phyloP scores from a whole-genome alignment of 2,113 vertebrate genomes.

The Trachemys scripta region DNA sequence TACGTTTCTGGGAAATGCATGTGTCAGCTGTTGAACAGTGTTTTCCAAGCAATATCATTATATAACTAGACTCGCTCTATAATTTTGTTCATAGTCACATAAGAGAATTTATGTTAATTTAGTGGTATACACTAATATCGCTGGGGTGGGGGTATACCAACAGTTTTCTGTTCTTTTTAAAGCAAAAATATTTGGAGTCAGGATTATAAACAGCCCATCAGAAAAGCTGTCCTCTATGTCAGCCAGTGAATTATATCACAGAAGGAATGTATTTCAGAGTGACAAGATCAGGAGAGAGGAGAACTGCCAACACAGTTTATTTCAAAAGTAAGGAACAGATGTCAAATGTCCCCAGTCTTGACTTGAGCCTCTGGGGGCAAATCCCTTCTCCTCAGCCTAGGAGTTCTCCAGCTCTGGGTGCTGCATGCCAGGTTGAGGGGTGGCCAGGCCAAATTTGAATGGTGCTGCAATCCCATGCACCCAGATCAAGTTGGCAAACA shows the following conservation, averaged over 20 bases:
- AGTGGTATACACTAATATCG: not conserved
- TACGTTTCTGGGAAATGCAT: slow-evolving; percentile 45
- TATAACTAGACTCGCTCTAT: slow-evolving; percentile 2
- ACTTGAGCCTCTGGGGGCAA: not conserved
- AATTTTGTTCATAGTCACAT: slow-evolving; percentile 20
- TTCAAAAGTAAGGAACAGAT: not conserved
- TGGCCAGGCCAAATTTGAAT: not conserved
- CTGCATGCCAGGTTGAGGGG: not conserved
- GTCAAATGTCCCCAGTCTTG: not conserved
- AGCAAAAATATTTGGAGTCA: slow-evolving; percentile 24
- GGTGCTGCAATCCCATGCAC: not conserved
- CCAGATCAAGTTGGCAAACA: not conserved
- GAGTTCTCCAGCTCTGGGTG: not conserved
- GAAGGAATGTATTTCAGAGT: slow-evolving; percentile 22
- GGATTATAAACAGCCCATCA: slow-evolving; percentile 13
- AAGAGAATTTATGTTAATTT: slow-evolving; percentile 11
- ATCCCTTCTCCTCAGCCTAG: not conserved
- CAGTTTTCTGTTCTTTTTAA: not conserved
- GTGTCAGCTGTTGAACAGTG: slow-evolving; percentile 16
- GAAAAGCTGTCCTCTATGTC: not conserved
- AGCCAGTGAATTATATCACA: slow-evolving; percentile 14
- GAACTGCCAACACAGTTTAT: not conserved
- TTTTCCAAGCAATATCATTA: slow-evolving; percentile 30
- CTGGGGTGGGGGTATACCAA: not conserved
- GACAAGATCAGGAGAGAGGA: not conserved